Percentiles rank a stretch among this genome's conserved stretches.
Conservation (phyloP, 2,888 invertebrate genomes). For the Nezara viridula region DNA sequence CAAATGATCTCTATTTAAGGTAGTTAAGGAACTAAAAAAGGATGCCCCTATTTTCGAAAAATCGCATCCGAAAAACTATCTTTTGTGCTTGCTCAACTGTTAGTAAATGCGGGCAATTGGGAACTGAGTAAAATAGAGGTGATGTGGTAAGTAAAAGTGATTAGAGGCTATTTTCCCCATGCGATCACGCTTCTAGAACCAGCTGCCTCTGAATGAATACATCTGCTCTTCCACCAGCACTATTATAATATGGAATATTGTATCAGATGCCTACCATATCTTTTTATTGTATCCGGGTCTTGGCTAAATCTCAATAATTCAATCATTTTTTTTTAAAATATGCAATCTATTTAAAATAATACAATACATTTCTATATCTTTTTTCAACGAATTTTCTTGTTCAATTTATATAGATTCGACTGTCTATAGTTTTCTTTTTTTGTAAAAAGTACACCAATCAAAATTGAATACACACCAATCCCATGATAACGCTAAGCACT, state of each 20-base stretch:
- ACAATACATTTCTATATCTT: no score
- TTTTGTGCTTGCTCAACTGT: constrained; percentile 23
- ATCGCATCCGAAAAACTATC: not conserved
- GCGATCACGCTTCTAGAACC: not conserved
- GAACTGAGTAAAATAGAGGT: not conserved
- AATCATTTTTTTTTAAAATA: no score
- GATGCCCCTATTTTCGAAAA: not conserved
- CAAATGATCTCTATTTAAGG: not conserved
- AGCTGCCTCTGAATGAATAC: not conserved
- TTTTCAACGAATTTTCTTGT: no score
- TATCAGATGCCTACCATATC: no score
- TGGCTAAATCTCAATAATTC: no score
- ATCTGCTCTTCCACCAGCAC: not conserved
- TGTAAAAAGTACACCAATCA: no score
- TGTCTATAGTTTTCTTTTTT: no score
- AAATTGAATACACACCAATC: no score
- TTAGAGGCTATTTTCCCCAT: constrained; percentile 18
- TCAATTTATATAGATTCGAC: no score
- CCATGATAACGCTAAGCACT: no score
- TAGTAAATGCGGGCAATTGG: not conserved
- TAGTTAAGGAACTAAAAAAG: not conserved
- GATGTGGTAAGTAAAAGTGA: constrained; percentile 37
- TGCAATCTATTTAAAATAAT: no score
- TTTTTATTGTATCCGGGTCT: no score
- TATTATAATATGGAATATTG: constrained; percentile 1